Evolutionary conservation across 2,113 vertebrate species (phyloP).

Genomic region (Chaetops frenatus): DNA sequence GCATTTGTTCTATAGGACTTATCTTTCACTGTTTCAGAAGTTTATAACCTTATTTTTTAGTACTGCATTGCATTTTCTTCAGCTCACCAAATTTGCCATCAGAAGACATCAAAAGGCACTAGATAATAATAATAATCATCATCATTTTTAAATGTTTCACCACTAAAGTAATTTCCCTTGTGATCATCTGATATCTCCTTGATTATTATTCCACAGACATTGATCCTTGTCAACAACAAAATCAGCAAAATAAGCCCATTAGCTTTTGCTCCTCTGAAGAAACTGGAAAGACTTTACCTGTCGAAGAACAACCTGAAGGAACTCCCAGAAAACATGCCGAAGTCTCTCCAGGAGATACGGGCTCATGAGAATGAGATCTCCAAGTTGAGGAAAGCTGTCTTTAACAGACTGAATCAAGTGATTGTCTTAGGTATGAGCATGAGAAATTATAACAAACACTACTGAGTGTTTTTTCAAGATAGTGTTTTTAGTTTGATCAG

Average conservation of each 20-base stretch:
- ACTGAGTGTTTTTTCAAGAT: neutral
- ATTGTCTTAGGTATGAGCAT: slow-evolving; percentile 88
- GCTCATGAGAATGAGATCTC: slow-evolving; percentile 93
- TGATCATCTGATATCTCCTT: neutral
- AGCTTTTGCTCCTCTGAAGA: slow-evolving; percentile 86
- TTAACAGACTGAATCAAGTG: slow-evolving; percentile 86
- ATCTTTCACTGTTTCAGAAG: neutral
- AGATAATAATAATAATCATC: neutral
- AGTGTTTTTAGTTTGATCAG: neutral
- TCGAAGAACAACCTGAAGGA: slow-evolving; percentile 95
- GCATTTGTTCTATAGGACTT: neutral
- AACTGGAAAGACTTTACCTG: slow-evolving; percentile 92
- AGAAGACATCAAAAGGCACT: neutral
- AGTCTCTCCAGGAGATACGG: slow-evolving; percentile 93
- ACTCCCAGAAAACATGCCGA: slow-evolving; percentile 93
- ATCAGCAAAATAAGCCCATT: slow-evolving; percentile 87
- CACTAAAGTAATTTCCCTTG: neutral
- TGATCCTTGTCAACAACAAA: slow-evolving; percentile 97
- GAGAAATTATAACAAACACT: neutral
- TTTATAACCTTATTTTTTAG: neutral
- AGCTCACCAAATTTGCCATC: neutral
- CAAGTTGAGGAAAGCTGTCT: slow-evolving; percentile 88
- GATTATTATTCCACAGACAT: slow-evolving; percentile 69
- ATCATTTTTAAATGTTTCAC: neutral
- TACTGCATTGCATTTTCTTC: neutral